phyloP scores from a whole-genome alignment of 1,140 invertebrate species.

The Solenopsis invicta region DNA sequence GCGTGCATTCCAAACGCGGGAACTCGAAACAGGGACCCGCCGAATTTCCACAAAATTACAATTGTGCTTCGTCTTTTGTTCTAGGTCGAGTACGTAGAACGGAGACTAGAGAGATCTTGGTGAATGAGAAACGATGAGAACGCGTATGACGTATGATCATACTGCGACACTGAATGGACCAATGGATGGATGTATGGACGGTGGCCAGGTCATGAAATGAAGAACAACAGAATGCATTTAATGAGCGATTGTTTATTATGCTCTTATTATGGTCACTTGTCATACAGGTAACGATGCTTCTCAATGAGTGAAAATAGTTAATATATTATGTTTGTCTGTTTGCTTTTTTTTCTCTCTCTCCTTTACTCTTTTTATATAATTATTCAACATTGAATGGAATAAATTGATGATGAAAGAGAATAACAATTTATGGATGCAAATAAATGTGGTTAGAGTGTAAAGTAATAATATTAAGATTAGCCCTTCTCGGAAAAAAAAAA shows the following conservation, averaged over 20 bases:
- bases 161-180: slow-evolving; percentile 77
- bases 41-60: slow-evolving; percentile 80
- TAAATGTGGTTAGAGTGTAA: slow-evolving; percentile 85
- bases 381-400: slow-evolving; percentile 87
- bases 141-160: slow-evolving; percentile 74
- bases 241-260: slow-evolving; percentile 88
- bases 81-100: neutral
- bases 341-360: slow-evolving; percentile 66
- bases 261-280: slow-evolving; percentile 88
- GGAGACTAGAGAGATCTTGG: slow-evolving; percentile 37
- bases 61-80: neutral
- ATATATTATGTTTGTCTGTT: slow-evolving; percentile 85
- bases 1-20: neutral
- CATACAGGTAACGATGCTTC: slow-evolving; percentile 88
- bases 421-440: slow-evolving; percentile 87
- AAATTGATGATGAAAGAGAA: slow-evolving; percentile 86
- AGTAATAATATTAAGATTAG: slow-evolving; percentile 81
- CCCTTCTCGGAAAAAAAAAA: slow-evolving; percentile 69
- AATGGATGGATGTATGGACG: slow-evolving; percentile 82
- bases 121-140: slow-evolving; percentile 65
- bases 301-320: slow-evolving; percentile 88
- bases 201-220: slow-evolving; percentile 87
- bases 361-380: slow-evolving; percentile 81
- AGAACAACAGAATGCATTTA: slow-evolving; percentile 88
- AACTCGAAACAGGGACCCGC: slow-evolving; percentile 42